Evolutionary conservation across 1,140 invertebrate genomes (phyloP).

Genomic region (Drosophila mayri): DNA sequence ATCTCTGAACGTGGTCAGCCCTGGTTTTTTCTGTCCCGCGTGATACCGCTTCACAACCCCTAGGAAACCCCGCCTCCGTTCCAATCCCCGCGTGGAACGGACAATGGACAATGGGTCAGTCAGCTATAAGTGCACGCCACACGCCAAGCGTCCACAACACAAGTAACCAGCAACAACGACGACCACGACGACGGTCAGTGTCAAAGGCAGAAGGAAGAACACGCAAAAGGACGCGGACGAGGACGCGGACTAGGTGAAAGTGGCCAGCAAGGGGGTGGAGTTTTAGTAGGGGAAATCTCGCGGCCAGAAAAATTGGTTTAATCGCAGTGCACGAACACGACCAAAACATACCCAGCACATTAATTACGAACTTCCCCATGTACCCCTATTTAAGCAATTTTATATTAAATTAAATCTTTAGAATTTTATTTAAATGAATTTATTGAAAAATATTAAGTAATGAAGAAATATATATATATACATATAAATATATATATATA

Average conservation of each 20-base stretch:
- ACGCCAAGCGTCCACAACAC: constrained; percentile 22
- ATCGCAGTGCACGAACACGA: constrained; percentile 2
- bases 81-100: neutral
- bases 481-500: too few relatives aligned
- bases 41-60: neutral
- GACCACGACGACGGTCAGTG: constrained; percentile 60
- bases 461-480: too few relatives aligned
- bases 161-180: constrained; percentile 15
- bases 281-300: constrained; percentile 24
- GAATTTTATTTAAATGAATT: neutral
- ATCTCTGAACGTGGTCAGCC: constrained; percentile 27
- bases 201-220: constrained; percentile 53
- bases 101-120: constrained; percentile 49
- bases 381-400: neutral
- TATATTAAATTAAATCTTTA: neutral
- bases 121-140: constrained; percentile 52
- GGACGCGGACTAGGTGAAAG: constrained; percentile 33
- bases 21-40: constrained; percentile 20
- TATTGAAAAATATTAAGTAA: too few relatives aligned
- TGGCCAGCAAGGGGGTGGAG: constrained; percentile 11
- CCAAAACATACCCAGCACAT: neutral
- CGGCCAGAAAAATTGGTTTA: constrained; percentile 32
- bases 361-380: neutral
- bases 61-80: neutral
- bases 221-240: constrained; percentile 34